Conservation (phyloP, 1,140 invertebrate species). For the Cylas formicarius region DNA sequence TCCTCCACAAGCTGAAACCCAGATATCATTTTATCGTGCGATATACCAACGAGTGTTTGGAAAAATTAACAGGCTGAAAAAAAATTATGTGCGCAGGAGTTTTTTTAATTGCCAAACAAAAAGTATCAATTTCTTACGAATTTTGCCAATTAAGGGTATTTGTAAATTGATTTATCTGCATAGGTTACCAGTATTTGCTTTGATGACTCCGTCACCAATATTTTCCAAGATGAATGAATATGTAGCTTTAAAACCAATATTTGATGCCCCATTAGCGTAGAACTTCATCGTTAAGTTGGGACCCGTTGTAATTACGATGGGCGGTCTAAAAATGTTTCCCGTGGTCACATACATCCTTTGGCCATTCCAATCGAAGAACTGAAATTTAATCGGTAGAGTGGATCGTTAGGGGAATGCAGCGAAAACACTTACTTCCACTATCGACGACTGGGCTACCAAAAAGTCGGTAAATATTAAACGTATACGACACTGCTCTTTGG, state of each 20-base stretch:
- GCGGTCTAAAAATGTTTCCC: slow-evolving; percentile 61
- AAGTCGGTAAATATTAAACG: slow-evolving; percentile 64
- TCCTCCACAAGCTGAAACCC: slow-evolving; percentile 58
- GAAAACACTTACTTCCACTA: slow-evolving; percentile 53
- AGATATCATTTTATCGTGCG: slow-evolving; percentile 3
- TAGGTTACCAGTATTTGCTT: slow-evolving; percentile 51
- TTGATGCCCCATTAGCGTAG: slow-evolving; percentile 63
- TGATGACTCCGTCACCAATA: slow-evolving; percentile 46
- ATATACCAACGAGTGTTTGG: no score
- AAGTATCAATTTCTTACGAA: no score
- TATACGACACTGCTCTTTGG: slow-evolving; percentile 49
- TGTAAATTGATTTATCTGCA: no score
- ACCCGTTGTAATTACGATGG: slow-evolving; percentile 58
- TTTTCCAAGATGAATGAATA: slow-evolving; percentile 57
- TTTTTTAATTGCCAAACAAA: no score
- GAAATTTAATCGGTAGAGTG: slow-evolving; percentile 21
- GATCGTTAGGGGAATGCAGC: slow-evolving; percentile 9
- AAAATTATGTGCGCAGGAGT: no score
- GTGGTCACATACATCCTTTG: slow-evolving; percentile 59
- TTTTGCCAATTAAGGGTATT: no score
- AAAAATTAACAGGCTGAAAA: no score
- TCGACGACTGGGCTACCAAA: slow-evolving; percentile 57
- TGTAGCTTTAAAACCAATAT: slow-evolving; percentile 60
- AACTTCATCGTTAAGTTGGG: slow-evolving; percentile 59
- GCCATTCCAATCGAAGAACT: slow-evolving; percentile 67